Conservation (phyloP, 2,888 invertebrate genomes). For the Cryptophagus acutangulus region DNA sequence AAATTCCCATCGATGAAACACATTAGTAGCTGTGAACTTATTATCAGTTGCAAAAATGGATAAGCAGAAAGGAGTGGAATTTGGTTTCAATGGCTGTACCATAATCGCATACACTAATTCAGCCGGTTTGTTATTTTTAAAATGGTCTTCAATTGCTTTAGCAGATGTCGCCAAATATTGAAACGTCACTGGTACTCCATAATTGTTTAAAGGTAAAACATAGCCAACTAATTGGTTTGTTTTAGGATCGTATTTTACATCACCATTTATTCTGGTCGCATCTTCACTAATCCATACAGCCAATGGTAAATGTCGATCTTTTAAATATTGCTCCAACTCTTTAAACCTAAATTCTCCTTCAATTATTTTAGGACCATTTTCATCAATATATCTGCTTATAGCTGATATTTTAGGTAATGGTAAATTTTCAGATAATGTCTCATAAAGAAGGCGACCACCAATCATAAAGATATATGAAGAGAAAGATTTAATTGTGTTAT, state of each 20-base stretch:
- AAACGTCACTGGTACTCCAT: constrained; percentile 10
- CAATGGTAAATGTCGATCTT: constrained; percentile 16
- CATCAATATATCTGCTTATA: constrained; percentile 15
- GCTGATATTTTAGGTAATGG: constrained; percentile 20
- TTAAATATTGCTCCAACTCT: constrained; percentile 22
- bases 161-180: constrained; percentile 5
- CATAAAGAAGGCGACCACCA: constrained; percentile 22
- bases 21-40: constrained; percentile 16
- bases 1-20: constrained; percentile 13
- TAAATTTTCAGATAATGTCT: constrained; percentile 23
- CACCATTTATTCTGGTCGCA: constrained; percentile 23
- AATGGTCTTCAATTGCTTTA: neutral
- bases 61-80: constrained; percentile 18
- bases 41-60: constrained; percentile 20
- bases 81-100: constrained; percentile 15
- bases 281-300: constrained; percentile 27
- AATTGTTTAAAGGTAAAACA: constrained; percentile 23
- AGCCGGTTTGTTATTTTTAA: constrained; percentile 4
- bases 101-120: constrained; percentile 21
- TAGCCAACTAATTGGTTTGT: constrained; percentile 27
- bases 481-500: neutral
- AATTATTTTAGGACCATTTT: constrained; percentile 14
- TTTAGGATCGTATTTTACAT: constrained; percentile 19
- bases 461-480: constrained; percentile 17
- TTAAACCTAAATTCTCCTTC: constrained; percentile 23